Base-by-base conservation (phyloP, 2,797 vertebrate genomes). In the Chaenodraco wilsoni region DNA sequence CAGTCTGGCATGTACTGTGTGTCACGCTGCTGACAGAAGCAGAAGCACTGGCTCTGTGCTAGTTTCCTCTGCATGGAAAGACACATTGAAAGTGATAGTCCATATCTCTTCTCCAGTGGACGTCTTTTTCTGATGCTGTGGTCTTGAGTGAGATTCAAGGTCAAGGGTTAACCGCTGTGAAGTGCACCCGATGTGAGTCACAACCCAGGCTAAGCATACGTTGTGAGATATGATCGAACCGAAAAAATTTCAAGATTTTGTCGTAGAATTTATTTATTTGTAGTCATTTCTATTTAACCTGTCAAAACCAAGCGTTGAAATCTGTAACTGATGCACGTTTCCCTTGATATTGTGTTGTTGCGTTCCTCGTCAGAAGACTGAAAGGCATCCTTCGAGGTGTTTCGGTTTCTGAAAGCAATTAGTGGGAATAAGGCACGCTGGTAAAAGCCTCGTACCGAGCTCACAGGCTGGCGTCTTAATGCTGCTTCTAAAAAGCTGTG, bases 391-490 rank as follows among this genome's bases (percentile, higher is more conserved):
- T 37, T 58, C 5, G 69, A 69, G 51, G 66, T 84, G 76, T 86
- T 78, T 74, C 9, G 59, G 50, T 69, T 46, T 40, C 56, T 59
- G 54, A 73, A 48, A 63, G 23, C 54, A 70, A 54, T 82, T 69
- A 82, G 72, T 43, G 70, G 64, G 57, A 74, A 66, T 63, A 65
- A 66, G 64, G n/a, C 37, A 3, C 1, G 57, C 40, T 31, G 72
- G 63, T 81, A 21, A 76, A 74, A 60, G 66, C 74, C 23, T 64
- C 72, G 33, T 15, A 56, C 76, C 49, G 41, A 33, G 70, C 59
- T 48, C 45, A 40, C 75, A 79, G 9, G 76, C 67, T 74, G 74
- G 72, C 71, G 58, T 76, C 72, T 82, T 83, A 85, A 87, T 83
- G 59, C 72, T 57, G 70, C 80, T 79, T 79, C 77, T 41, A 27